Conservation (phyloP, 2,888 invertebrate species). For the Cremastobaeus sp. region DNA sequence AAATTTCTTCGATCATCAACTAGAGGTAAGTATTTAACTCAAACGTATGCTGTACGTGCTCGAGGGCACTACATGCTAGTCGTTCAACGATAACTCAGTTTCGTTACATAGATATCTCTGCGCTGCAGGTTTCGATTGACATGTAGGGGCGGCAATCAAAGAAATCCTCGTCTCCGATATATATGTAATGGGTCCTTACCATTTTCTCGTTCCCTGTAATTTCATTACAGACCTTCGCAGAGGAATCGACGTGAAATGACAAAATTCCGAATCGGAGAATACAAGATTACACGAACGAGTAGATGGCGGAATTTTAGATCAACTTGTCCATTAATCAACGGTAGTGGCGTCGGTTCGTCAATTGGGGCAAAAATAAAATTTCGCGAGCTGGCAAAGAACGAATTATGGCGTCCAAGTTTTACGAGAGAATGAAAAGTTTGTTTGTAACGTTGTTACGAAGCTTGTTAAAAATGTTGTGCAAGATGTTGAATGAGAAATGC, state of each 20-base stretch:
- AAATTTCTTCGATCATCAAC: constrained; percentile 32
- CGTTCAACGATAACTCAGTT: constrained; percentile 62
- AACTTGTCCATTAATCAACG: constrained; percentile 50
- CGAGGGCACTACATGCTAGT: constrained; percentile 17
- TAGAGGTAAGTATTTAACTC: constrained; percentile 26
- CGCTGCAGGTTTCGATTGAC: constrained; percentile 60
- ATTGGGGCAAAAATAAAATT: constrained; percentile 16
- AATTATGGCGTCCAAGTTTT: too few relatives aligned
- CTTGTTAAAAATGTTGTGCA: too few relatives aligned
- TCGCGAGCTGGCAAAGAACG: not conserved
- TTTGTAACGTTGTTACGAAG: too few relatives aligned
- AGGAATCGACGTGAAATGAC: constrained; percentile 46
- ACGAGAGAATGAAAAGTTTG: too few relatives aligned
- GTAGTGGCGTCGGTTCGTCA: not conserved
- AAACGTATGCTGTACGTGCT: constrained; percentile 30
- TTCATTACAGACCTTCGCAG: constrained; percentile 65
- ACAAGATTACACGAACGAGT: constrained; percentile 32
- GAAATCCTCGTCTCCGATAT: constrained; percentile 60
- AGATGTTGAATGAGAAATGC: too few relatives aligned
- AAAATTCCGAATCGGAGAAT: constrained; percentile 41
- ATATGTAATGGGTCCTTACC: constrained; percentile 57
- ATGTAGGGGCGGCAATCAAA: constrained; percentile 64
- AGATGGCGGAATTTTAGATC: constrained; percentile 51
- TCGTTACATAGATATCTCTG: constrained; percentile 50
- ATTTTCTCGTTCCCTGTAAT: constrained; percentile 57